Evolutionary conservation across 2,113 vertebrate species (phyloP).

Genomic region (Meles meles): DNA sequence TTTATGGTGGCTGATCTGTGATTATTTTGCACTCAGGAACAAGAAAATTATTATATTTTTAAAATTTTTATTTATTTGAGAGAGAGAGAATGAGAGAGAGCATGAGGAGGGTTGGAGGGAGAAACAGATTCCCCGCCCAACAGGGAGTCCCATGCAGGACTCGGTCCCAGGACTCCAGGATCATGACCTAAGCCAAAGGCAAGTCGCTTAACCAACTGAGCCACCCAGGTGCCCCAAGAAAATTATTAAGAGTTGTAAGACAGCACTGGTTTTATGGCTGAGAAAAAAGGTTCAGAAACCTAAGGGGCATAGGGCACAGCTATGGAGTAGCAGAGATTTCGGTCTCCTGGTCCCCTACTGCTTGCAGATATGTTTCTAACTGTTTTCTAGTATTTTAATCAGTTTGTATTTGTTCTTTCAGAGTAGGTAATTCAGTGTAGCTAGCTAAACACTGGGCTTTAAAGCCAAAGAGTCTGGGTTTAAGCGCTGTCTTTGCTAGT

Average conservation of each 20-base stretch:
- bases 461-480: not conserved
- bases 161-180: too few relatives aligned
- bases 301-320: not conserved
- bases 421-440: not conserved
- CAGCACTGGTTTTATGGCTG: not conserved
- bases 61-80: too few relatives aligned
- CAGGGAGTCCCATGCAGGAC: too few relatives aligned
- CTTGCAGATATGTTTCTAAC: not conserved
- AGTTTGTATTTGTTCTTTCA: not conserved
- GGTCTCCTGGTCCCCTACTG: not conserved
- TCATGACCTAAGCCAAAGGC: too few relatives aligned
- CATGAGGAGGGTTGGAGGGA: too few relatives aligned
- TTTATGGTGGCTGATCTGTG: not conserved
- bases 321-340: not conserved
- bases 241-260: not conserved
- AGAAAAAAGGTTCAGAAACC: not conserved
- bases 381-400: not conserved
- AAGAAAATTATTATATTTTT: not conserved
- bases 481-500: not conserved
- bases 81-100: too few relatives aligned
- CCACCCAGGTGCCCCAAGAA: not conserved
- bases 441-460: not conserved
- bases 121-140: too few relatives aligned
- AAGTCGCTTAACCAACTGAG: too few relatives aligned
- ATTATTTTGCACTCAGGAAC: not conserved